phyloP scores from a whole-genome alignment of 1,140 invertebrate genomes.

The Drusus annulatus region DNA sequence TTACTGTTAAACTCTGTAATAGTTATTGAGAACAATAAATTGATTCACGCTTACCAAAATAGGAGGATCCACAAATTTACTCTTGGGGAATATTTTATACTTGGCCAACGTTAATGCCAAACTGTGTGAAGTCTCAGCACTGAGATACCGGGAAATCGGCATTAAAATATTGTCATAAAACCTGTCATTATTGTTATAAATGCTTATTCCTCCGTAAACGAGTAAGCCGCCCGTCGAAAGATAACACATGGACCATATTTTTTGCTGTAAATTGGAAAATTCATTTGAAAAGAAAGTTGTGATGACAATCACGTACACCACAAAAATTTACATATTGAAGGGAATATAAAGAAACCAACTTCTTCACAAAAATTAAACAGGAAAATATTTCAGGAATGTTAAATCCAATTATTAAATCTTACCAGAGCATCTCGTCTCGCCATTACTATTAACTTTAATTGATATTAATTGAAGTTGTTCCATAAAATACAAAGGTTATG shows the following conservation, averaged over 20 bases:
- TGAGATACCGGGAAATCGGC: constrained; percentile 78
- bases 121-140: constrained; percentile 87
- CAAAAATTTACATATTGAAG: no score
- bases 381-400: no score
- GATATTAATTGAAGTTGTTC: no score
- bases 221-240: constrained; percentile 74
- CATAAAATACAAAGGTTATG: no score
- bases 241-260: constrained; percentile 70
- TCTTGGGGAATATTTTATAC: constrained; percentile 79
- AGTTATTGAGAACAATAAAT: no score
- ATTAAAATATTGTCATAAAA: constrained; percentile 83
- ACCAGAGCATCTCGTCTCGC: no score
- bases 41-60: constrained; percentile 73
- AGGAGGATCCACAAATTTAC: constrained; percentile 73
- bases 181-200: constrained; percentile 81
- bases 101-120: constrained; percentile 82
- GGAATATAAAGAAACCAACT: no score
- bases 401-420: no score
- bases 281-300: constrained; percentile 1
- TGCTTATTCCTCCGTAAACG: constrained; percentile 75
- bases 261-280: constrained; percentile 69
- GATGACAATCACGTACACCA: background rate
- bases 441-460: no score
- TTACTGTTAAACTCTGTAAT: no score
- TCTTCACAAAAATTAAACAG: no score